These are phyloP conservation scores for Lycophotia porphyrea DNA, from an alignment of 2,888 invertebrate genomes.

Conservation along the genomic window DNA sequence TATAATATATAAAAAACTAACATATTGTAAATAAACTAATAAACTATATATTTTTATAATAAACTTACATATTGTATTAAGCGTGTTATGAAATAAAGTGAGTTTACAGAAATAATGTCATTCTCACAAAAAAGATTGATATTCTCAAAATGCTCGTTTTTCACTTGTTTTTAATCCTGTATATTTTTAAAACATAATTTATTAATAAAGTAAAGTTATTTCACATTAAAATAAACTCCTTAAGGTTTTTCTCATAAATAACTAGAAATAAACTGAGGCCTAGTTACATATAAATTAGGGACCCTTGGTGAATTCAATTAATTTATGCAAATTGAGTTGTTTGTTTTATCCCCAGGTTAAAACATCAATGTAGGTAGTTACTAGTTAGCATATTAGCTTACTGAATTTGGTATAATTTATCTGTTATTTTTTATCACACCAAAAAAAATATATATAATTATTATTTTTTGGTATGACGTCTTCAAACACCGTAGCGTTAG, in stretches of 20 bases:
- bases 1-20: too few relatives aligned
- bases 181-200: too few relatives aligned
- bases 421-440: too few relatives aligned
- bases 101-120: too few relatives aligned
- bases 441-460: too few relatives aligned
- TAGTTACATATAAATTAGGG: neutral
- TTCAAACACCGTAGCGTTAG: neutral
- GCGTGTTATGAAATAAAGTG: too few relatives aligned
- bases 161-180: neutral
- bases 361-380: slow-evolving; percentile 15
- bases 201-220: neutral
- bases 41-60: too few relatives aligned
- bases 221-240: neutral
- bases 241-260: neutral
- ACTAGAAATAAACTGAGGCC: neutral
- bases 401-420: slow-evolving; percentile 11
- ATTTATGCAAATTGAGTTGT: slow-evolving; percentile 30
- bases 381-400: slow-evolving; percentile 4
- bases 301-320: slow-evolving; percentile 14
- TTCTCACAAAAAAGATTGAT: too few relatives aligned
- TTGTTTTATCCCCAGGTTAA: slow-evolving; percentile 16
- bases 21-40: too few relatives aligned
- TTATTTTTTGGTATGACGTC: too few relatives aligned
- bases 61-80: too few relatives aligned
- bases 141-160: too few relatives aligned